A percentile compares a stretch with the other conserved stretches of the same genome.
Evolutionary conservation across 1,140 invertebrate genomes (phyloP).

Genomic region (Hyposmocoma kahamanoa): DNA sequence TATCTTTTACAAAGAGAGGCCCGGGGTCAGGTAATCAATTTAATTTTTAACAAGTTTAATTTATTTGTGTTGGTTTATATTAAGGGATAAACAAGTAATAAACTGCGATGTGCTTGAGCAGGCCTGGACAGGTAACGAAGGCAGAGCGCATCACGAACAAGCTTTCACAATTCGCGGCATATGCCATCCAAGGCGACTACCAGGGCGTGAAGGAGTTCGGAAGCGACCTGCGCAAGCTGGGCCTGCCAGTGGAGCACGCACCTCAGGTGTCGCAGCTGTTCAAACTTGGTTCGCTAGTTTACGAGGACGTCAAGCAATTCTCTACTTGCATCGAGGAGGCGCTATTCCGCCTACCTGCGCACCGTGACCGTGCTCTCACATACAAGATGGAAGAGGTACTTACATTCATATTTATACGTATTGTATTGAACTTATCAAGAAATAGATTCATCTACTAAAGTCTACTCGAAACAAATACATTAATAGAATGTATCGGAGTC

Average conservation of each 20-base stretch:
- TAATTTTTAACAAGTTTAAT: not conserved
- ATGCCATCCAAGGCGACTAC: constrained; percentile 94
- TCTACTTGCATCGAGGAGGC: constrained; percentile 92
- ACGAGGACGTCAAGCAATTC: constrained; percentile 94
- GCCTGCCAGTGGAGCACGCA: constrained; percentile 97
- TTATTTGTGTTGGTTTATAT: not conserved
- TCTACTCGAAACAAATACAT: no score
- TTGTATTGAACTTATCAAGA: no score
- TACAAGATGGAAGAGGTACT: constrained; percentile 97
- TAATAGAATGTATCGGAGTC: no score
- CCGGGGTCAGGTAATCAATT: constrained; percentile 83
- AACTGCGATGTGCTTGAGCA: constrained; percentile 10
- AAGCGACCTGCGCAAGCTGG: constrained; percentile 93
- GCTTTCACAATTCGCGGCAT: constrained; percentile 94
- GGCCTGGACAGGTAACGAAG: constrained; percentile 96
- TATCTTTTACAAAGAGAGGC: constrained; percentile 98
- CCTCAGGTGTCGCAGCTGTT: constrained; percentile 97
- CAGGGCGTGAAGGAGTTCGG: constrained; percentile 94
- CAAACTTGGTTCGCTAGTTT: constrained; percentile 93
- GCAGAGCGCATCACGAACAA: constrained; percentile 93
- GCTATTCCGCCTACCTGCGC: constrained; percentile 87
- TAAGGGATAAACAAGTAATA: not conserved
- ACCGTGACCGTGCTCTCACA: constrained; percentile 90
- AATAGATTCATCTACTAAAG: no score
- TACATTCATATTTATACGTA: not conserved